Conservation (phyloP, 2,113 vertebrate genomes). For the Abramis brama region DNA sequence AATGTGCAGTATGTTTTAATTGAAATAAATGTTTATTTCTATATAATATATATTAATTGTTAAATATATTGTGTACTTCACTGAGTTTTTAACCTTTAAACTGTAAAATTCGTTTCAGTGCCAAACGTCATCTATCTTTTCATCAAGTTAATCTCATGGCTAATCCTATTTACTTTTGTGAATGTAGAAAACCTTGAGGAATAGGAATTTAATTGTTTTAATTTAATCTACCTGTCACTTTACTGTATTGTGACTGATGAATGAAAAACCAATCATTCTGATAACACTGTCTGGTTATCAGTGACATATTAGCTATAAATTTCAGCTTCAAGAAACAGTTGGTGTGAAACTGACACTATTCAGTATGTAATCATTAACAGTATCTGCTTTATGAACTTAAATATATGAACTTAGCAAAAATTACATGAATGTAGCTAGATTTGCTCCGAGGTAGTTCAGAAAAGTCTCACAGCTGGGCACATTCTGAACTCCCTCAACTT, state of each 20-base stretch:
- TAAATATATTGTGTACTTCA: background rate
- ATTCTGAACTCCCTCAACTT: conserved; percentile 15
- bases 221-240: conserved; percentile 3
- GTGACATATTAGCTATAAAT: background rate
- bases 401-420: background rate
- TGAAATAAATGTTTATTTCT: background rate
- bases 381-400: conserved; percentile 2
- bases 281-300: background rate
- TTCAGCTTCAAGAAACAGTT: background rate
- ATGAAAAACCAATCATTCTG: conserved; percentile 8
- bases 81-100: background rate
- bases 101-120: background rate
- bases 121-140: background rate
- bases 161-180: background rate
- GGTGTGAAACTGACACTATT: conserved; percentile 12
- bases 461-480: background rate
- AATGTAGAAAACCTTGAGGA: conserved; percentile 3
- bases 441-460: background rate
- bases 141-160: background rate
- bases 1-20: background rate
- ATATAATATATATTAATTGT: background rate
- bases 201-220: conserved; percentile 28
- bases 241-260: background rate
- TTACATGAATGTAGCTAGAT: background rate
- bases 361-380: background rate